phyloP scores from a whole-genome alignment of 2,113 vertebrate genomes.

The Scolopax mira region DNA sequence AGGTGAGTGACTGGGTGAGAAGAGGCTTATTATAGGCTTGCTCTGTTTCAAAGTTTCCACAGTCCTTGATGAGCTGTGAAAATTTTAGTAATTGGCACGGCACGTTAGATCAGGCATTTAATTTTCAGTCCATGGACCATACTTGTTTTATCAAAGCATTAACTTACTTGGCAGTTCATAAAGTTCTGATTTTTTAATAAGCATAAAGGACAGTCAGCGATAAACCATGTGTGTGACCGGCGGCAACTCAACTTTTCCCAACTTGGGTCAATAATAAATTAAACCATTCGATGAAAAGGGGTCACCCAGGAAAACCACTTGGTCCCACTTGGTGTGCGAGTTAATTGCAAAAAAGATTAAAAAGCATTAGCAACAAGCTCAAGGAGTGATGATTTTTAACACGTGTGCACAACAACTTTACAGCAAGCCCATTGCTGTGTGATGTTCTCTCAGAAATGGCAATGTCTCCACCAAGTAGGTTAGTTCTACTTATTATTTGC shows the following conservation, averaged over 20 bases:
- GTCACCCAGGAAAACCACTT: neutral
- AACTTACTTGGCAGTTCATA: neutral
- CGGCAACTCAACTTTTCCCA: neutral
- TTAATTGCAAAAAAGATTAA: neutral
- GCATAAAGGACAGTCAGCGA: neutral
- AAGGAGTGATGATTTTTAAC: neutral
- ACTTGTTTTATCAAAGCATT: neutral
- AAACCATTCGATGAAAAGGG: neutral
- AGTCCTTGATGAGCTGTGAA: neutral
- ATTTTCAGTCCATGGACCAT: neutral
- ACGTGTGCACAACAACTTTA: neutral
- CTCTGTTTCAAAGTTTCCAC: neutral
- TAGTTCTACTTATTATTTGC: neutral
- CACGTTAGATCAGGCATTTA: neutral
- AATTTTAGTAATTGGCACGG: neutral
- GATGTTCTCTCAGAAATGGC: neutral
- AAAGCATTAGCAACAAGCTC: neutral
- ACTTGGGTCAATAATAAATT: neutral
- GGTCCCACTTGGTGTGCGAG: neutral
- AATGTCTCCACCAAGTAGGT: accelerated
- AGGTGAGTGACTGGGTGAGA: neutral
- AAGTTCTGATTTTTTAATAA: neutral
- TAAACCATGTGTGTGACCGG: neutral
- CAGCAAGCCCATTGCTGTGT: neutral
- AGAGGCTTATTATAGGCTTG: neutral